phyloP scores from a whole-genome alignment of 2,797 vertebrate genomes.

The Rousettus madagascariensis region DNA sequence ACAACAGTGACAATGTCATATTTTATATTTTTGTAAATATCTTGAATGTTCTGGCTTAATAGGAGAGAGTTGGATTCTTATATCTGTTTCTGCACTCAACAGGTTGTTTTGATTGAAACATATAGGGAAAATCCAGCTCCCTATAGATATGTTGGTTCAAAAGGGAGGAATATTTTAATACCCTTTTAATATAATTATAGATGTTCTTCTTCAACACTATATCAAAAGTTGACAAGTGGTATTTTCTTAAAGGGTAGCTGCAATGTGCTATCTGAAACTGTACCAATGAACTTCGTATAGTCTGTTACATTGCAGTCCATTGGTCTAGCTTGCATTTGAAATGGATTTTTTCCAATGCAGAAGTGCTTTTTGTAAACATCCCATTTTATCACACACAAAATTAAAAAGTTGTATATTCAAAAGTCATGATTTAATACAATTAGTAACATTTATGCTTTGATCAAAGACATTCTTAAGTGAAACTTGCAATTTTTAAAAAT shows the following conservation, averaged over 20 bases:
- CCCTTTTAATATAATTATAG: neutral
- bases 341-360: neutral
- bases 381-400: neutral
- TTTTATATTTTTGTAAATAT: slow-evolving; percentile 20
- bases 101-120: neutral
- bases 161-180: neutral
- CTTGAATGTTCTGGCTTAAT: neutral
- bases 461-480: neutral
- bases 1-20: neutral
- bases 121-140: neutral
- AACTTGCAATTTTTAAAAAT: neutral
- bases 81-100: neutral
- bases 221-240: neutral
- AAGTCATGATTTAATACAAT: neutral
- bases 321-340: neutral
- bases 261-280: neutral
- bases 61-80: neutral
- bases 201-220: neutral
- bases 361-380: neutral
- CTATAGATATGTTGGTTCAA: neutral
- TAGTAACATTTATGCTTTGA: neutral
- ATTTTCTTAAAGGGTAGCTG: neutral
- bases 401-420: neutral
- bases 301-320: neutral
- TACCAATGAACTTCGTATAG: neutral